Conservation (phyloP, 2,888 invertebrate species). For the Parnassius apollo region DNA sequence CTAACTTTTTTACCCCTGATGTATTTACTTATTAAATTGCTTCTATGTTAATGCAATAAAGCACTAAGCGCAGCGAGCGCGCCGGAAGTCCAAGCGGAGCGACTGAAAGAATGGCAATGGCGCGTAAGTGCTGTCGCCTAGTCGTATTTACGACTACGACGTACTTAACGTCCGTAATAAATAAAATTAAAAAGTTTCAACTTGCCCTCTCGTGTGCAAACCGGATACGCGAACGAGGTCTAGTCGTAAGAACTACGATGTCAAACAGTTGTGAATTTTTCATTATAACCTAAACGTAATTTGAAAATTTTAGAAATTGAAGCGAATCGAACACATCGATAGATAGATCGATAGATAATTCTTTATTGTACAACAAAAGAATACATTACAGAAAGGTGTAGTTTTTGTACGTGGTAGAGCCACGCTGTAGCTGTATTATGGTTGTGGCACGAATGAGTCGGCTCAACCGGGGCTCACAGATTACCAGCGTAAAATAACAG, state of each 20-base stretch:
- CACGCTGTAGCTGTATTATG: too few species aligned
- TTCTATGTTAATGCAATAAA: slow-evolving; percentile 6
- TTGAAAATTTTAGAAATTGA: too few species aligned
- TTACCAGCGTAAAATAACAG: too few species aligned
- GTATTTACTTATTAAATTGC: not conserved
- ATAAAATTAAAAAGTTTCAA: slow-evolving; percentile 17
- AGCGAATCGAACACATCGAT: too few species aligned
- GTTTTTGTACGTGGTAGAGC: too few species aligned
- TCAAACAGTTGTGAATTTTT: not conserved
- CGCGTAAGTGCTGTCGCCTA: slow-evolving; percentile 16
- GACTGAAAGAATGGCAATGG: slow-evolving; percentile 4
- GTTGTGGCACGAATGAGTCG: too few species aligned
- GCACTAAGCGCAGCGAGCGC: not conserved
- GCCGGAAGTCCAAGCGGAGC: slow-evolving; percentile 6
- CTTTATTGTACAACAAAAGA: too few species aligned
- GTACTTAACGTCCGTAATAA: slow-evolving; percentile 14
- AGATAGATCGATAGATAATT: too few species aligned
- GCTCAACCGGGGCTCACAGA: too few species aligned
- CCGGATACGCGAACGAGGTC: not conserved
- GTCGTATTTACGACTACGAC: slow-evolving; percentile 13
- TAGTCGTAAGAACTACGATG: not conserved
- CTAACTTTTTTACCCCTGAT: not conserved
- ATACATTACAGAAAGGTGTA: too few species aligned
- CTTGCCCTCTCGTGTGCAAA: not conserved
- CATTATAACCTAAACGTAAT: not conserved